phyloP scores from a whole-genome alignment of 30 jellyfish, hydroid and myxozoan genomes.

The Cassiopea andromeda region DNA sequence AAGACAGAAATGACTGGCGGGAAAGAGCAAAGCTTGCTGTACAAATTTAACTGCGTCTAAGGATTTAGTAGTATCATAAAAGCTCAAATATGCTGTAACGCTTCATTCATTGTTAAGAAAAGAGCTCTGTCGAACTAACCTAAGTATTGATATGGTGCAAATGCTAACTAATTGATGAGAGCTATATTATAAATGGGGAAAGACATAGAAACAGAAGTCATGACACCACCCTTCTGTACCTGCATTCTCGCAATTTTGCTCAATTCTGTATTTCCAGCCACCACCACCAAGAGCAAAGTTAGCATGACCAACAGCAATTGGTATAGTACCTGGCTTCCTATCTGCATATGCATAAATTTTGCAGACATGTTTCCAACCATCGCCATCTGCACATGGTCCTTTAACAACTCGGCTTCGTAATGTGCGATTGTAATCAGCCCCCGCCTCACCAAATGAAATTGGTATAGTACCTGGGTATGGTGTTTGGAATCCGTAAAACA shows the following conservation, averaged over 20 bases:
- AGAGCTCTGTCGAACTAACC: too few relatives aligned
- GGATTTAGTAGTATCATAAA: too few relatives aligned
- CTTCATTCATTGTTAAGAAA: too few relatives aligned
- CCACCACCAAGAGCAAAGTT: slow-evolving; percentile 29
- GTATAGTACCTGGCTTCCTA: slow-evolving; percentile 39
- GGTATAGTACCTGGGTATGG: slow-evolving; percentile 52
- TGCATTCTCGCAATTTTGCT: slow-evolving; percentile 21
- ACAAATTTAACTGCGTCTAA: too few relatives aligned
- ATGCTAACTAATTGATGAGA: too few relatives aligned
- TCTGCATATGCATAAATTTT: slow-evolving; percentile 16
- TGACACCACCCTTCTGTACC: slow-evolving; percentile 58
- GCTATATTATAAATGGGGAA: slow-evolving; percentile 23
- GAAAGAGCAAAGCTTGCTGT: too few relatives aligned
- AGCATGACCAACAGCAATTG: slow-evolving; percentile 32
- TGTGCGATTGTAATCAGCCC: slow-evolving; percentile 17
- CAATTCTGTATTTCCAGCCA: slow-evolving; percentile 51
- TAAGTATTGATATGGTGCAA: too few relatives aligned
- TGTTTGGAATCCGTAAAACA: slow-evolving; percentile 43
- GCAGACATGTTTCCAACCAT: slow-evolving; percentile 42
- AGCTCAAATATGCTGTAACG: too few relatives aligned
- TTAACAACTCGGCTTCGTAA: slow-evolving; percentile 25
- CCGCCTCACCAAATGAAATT: slow-evolving; percentile 46
- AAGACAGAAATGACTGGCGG: too few relatives aligned
- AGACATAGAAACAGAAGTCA: slow-evolving; percentile 40
- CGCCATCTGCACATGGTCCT: slow-evolving; percentile 44